A percentile compares a stretch with the other conserved stretches of the same genome.
phyloP scores from a whole-genome alignment of 1,140 invertebrate species.

The Coboldia fuscipes region DNA sequence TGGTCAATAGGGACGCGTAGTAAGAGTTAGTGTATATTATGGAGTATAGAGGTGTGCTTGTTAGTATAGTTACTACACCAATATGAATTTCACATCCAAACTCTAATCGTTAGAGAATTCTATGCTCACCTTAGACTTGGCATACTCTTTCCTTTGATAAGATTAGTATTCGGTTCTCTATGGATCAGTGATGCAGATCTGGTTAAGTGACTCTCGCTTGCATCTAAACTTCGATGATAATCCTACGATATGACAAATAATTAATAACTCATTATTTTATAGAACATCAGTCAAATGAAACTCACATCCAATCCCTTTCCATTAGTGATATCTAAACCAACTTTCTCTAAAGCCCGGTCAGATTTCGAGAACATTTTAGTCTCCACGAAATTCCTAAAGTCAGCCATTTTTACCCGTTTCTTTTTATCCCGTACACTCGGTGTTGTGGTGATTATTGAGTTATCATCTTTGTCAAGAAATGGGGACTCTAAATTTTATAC shows the following conservation, averaged over 20 bases:
- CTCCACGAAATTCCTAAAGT: conserved; percentile 73
- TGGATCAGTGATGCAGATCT: conserved; percentile 40
- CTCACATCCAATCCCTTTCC: conserved; percentile 26
- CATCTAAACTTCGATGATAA: conserved; percentile 56
- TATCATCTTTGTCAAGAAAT: no score
- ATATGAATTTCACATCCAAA: no score
- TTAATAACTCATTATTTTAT: conserved; percentile 1
- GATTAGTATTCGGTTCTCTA: conserved; percentile 31
- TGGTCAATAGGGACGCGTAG: no score
- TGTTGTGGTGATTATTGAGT: conserved; percentile 13
- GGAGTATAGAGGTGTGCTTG: no score
- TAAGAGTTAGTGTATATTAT: no score
- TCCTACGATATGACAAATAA: conserved; percentile 27
- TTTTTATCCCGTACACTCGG: conserved; percentile 54
- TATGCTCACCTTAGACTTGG: conserved; percentile 78
- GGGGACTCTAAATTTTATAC: no score
- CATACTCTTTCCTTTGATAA: conserved; percentile 88
- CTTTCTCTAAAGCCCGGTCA: conserved; percentile 75
- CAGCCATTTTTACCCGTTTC: conserved; percentile 73
- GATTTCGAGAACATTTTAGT: conserved; percentile 78
- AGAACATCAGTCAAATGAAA: no score
- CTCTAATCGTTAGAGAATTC: no score
- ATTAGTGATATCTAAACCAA: conserved; percentile 37
- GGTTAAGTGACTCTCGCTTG: conserved; percentile 43
- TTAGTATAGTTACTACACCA: no score